These are phyloP conservation scores for Alca torda DNA, from an alignment of 2,797 vertebrate species.

Conservation along the genomic window DNA sequence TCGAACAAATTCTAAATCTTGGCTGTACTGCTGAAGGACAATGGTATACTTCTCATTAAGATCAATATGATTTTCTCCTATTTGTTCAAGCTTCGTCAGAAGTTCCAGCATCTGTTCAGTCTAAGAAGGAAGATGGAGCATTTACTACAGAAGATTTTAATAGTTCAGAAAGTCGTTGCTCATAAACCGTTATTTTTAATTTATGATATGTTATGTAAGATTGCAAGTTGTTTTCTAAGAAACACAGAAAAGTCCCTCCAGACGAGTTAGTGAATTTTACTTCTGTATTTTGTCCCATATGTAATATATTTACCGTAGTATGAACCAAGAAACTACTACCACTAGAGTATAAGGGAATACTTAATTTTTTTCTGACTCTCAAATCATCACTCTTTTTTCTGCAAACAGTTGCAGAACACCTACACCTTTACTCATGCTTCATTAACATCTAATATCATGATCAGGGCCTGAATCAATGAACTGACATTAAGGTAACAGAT, in stretches of 20 bases:
- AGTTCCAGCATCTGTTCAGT: constrained; percentile 80
- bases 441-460: neutral
- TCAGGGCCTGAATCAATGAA: neutral
- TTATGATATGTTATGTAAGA: neutral
- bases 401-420: neutral
- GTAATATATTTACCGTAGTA: neutral
- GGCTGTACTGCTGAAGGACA: constrained; percentile 79
- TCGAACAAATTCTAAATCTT: constrained; percentile 80
- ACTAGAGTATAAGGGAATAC: neutral
- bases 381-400: neutral
- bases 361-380: neutral
- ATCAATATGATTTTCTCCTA: constrained; percentile 74
- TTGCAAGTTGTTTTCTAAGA: neutral
- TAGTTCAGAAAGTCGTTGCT: neutral
- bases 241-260: neutral
- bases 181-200: neutral
- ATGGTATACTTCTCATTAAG: constrained; percentile 74
- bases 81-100: constrained; percentile 76
- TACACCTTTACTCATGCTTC: neutral
- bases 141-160: neutral
- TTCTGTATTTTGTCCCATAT: neutral
- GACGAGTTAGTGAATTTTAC: neutral
- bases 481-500: neutral
- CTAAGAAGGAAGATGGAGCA: constrained; percentile 53
- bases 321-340: neutral